These are phyloP conservation scores for Isichthys henryi DNA, from an alignment of 2,113 vertebrate genomes.

Conservation along the genomic window DNA sequence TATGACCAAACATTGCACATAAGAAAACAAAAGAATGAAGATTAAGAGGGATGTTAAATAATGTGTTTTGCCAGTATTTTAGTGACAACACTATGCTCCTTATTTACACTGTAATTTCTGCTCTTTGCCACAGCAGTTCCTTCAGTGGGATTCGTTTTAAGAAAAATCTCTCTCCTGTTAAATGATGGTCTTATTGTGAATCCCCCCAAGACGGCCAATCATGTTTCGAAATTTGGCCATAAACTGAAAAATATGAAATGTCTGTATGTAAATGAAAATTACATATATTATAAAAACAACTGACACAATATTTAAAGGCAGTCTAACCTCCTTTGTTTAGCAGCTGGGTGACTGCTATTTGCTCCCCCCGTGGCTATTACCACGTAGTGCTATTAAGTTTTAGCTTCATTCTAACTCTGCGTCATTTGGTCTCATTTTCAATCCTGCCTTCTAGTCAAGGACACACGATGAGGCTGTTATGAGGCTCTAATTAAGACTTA, in stretches of 20 bases:
- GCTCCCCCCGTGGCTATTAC: not conserved
- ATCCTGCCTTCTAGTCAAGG: not conserved
- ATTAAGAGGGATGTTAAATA: not conserved
- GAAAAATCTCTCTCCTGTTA: not conserved
- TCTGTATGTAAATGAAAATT: not conserved
- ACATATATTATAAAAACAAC: not conserved
- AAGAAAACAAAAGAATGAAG: not conserved
- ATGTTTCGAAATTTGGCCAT: not conserved
- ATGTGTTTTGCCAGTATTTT: not conserved
- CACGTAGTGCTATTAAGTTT: not conserved
- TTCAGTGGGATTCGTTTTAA: not conserved
- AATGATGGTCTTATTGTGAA: not conserved
- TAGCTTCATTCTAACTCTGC: not conserved
- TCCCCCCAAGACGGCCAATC: not conserved
- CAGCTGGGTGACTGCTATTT: conserved; percentile 5
- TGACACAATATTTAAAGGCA: conserved; percentile 6
- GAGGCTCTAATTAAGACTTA: not conserved
- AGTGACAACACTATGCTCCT: not conserved
- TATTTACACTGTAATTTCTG: not conserved
- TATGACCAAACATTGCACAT: conserved; percentile 10
- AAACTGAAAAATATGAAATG: not conserved
- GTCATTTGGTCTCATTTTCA: not conserved
- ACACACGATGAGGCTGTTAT: not conserved
- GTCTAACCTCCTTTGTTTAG: not conserved
- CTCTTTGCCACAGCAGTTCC: not conserved